Conservation (phyloP, 2,797 vertebrate species). For the Brachyalestes nurse region DNA sequence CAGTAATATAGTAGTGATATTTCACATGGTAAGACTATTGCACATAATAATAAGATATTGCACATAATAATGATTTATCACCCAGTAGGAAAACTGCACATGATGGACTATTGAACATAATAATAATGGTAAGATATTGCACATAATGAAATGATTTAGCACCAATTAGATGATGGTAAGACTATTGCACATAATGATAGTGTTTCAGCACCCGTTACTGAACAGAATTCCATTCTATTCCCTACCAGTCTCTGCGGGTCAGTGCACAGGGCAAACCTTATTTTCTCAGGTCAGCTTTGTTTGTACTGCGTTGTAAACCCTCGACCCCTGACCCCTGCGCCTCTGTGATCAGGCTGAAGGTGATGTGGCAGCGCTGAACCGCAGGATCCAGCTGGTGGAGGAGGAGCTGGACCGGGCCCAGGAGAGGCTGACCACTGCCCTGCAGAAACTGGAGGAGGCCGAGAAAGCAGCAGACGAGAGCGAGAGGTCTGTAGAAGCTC, state of each 20-base stretch:
- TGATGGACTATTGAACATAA: too few species aligned
- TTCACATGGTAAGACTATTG: too few species aligned
- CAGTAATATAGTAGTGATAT: too few species aligned
- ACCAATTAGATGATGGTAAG: too few species aligned
- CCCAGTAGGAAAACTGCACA: too few species aligned
- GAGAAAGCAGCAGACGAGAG: slow-evolving; percentile 98
- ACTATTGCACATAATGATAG: too few species aligned
- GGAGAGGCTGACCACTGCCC: slow-evolving; percentile 90
- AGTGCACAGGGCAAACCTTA: background rate
- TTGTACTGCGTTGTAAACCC: slow-evolving; percentile 1
- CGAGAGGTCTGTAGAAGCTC: slow-evolving; percentile 84
- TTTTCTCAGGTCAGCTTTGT: slow-evolving; percentile 19
- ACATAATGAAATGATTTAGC: too few species aligned
- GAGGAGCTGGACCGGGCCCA: slow-evolving; percentile 97
- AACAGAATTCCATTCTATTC: background rate
- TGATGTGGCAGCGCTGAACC: slow-evolving; percentile 94
- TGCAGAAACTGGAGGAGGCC: slow-evolving; percentile 97
- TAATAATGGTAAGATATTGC: too few species aligned
- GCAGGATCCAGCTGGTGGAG: slow-evolving; percentile 97
- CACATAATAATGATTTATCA: too few species aligned
- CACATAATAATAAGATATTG: too few species aligned
- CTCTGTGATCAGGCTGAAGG: slow-evolving; percentile 87
- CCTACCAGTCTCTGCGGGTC: background rate
- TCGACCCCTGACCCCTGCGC: background rate
- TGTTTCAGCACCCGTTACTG: too few species aligned